Conservation (phyloP, 2,797 vertebrate species). For the Siniperca obscura region DNA sequence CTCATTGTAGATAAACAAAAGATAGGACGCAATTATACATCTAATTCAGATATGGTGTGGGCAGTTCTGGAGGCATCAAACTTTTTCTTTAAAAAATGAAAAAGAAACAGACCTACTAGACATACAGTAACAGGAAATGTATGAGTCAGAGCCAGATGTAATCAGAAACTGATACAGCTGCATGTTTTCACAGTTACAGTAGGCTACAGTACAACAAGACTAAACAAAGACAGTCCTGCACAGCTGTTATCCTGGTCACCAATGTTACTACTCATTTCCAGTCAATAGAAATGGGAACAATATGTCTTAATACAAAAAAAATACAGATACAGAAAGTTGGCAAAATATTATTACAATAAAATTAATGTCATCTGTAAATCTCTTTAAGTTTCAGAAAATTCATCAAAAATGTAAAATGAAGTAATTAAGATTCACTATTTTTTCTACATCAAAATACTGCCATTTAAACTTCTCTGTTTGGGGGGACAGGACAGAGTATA, state of each 20-base stretch:
- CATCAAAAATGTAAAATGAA: background rate
- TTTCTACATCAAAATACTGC: background rate
- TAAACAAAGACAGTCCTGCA: background rate
- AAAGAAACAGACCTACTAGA: background rate
- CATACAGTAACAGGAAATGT: background rate
- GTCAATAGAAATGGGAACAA: background rate
- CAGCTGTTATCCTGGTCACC: background rate
- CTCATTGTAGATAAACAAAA: constrained; percentile 3
- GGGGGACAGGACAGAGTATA: background rate
- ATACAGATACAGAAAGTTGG: background rate
- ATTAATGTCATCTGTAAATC: background rate
- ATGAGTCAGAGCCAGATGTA: constrained; percentile 10
- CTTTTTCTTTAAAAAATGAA: background rate
- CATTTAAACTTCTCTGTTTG: background rate
- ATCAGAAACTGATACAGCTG: background rate
- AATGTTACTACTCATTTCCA: background rate
- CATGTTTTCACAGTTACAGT: background rate
- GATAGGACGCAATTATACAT: background rate
- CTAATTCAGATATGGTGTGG: background rate
- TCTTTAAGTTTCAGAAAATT: background rate
- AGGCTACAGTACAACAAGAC: background rate
- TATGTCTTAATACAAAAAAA: background rate
- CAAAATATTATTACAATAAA: background rate
- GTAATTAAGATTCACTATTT: background rate
- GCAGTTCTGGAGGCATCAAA: background rate